Conservation (phyloP, 2,113 vertebrate species). For the Malurus cyaneus region DNA sequence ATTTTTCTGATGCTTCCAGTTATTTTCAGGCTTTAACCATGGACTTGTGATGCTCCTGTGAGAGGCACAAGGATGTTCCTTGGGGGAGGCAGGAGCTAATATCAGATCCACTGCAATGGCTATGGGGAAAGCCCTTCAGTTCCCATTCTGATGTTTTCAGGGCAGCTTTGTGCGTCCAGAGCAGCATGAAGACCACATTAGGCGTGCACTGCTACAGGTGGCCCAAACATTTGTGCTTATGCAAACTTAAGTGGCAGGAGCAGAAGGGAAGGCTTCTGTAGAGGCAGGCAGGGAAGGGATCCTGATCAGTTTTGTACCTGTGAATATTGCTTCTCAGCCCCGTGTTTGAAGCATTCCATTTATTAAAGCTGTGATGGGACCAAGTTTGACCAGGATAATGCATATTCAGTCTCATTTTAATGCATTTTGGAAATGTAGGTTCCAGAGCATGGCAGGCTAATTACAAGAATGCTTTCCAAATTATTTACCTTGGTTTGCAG, state of each 20-base stretch:
- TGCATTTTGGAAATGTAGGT: not conserved
- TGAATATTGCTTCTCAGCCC: not conserved
- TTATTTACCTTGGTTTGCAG: not conserved
- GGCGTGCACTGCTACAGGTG: not conserved
- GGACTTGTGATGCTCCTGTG: not conserved
- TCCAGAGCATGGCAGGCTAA: not conserved
- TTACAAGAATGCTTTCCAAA: not conserved
- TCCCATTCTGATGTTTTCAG: not conserved
- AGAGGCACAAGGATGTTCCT: not conserved
- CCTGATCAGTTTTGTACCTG: not conserved
- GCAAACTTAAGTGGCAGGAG: no score
- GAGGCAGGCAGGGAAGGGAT: not conserved
- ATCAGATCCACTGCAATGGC: not conserved
- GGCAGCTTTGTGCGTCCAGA: not conserved
- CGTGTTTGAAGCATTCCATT: not conserved
- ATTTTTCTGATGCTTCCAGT: not conserved
- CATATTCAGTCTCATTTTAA: not conserved
- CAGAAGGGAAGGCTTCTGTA: not conserved
- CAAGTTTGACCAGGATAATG: not conserved
- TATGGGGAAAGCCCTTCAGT: not conserved
- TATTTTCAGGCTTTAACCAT: not conserved
- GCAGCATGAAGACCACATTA: accelerated
- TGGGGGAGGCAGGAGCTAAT: not conserved
- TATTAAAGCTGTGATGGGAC: accelerated
- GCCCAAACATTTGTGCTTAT: not conserved